Conservation (phyloP, 1,140 invertebrate genomes). For the Bombus confusus region DNA sequence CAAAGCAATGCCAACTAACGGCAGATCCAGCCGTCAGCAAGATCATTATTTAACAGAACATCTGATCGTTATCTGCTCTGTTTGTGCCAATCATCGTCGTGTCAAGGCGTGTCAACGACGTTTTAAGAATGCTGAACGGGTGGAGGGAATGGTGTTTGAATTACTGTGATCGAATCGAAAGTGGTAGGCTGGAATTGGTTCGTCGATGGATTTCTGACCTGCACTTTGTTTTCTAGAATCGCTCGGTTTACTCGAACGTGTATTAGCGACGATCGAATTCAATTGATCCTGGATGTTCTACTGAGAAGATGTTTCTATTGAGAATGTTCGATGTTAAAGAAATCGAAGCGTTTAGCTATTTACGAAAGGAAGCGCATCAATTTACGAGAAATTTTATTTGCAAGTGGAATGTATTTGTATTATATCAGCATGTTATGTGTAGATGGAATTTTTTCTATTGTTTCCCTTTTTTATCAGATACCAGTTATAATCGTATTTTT, state of each 20-base stretch:
- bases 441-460: too few species aligned
- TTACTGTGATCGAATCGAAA: constrained; percentile 6
- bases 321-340: background rate
- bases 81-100: constrained; percentile 1
- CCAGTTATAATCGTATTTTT: too few species aligned
- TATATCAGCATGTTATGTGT: too few species aligned
- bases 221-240: background rate
- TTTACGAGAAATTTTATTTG: too few species aligned
- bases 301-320: background rate
- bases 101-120: background rate
- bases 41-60: background rate
- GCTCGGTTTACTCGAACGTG: background rate
- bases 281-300: too few species aligned
- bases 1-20: background rate
- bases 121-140: background rate
- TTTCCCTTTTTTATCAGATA: too few species aligned
- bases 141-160: background rate
- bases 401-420: too few species aligned
- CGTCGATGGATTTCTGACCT: too few species aligned
- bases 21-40: background rate
- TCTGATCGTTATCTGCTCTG: background rate
- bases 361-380: too few species aligned
- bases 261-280: background rate
- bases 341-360: too few species aligned
- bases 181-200: too few species aligned